Evolutionary conservation across 2,113 vertebrate genomes (phyloP).

Genomic region (Glaucidium brasilianum): DNA sequence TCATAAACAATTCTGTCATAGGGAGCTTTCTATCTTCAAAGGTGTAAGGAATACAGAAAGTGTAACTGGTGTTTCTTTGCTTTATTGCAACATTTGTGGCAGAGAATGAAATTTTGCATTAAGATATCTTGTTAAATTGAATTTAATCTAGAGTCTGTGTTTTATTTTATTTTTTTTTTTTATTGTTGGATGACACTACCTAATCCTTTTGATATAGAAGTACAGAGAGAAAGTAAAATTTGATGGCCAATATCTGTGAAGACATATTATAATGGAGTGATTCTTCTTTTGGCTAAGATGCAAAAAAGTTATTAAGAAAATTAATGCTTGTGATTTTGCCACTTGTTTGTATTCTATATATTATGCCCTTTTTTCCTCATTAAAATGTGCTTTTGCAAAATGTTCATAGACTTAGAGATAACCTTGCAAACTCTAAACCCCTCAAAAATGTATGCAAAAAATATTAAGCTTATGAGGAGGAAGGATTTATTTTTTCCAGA

Average conservation of each 20-base stretch:
- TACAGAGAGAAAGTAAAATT: background rate
- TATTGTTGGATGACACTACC: background rate
- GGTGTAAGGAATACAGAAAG: background rate
- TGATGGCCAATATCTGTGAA: background rate
- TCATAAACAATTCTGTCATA: background rate
- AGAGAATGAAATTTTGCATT: background rate
- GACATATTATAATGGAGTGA: background rate
- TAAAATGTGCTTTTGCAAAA: background rate
- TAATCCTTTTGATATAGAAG: background rate
- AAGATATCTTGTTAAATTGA: background rate
- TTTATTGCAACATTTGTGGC: background rate
- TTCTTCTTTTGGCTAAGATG: background rate
- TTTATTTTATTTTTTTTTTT: background rate
- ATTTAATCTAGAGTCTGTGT: background rate
- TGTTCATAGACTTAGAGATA: background rate
- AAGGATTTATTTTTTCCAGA: background rate
- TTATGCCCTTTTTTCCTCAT: background rate
- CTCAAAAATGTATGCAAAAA: background rate
- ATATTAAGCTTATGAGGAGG: background rate
- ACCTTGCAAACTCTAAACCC: background rate
- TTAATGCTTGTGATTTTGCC: background rate
- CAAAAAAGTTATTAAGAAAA: background rate
- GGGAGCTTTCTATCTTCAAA: background rate
- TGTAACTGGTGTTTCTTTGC: background rate
- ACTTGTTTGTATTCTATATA: background rate